A percentile compares a stretch with the other conserved stretches of the same genome.
Conservation (phyloP, 2,797 vertebrate genomes). For the Gambelia wislizenii region DNA sequence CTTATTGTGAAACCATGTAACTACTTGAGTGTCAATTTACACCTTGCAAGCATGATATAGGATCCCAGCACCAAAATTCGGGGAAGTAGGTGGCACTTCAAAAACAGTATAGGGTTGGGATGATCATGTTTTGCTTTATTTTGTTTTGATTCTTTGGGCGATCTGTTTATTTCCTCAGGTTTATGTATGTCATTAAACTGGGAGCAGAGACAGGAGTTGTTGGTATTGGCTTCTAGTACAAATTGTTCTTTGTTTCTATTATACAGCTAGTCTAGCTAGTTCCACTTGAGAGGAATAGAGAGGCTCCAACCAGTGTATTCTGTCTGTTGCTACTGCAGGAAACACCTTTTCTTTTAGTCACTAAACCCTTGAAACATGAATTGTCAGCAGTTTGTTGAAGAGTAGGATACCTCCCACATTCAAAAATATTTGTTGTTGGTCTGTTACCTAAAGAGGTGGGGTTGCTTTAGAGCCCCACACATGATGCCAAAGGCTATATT, state of each 20-base stretch:
- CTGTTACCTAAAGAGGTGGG: too few relatives aligned
- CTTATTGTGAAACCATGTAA: too few relatives aligned
- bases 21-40: too few relatives aligned
- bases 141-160: not conserved
- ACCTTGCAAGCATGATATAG: too few relatives aligned
- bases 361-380: not conserved
- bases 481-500: too few relatives aligned
- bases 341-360: slow-evolving; percentile 10
- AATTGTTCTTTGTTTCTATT: slow-evolving; percentile 21
- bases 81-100: too few relatives aligned
- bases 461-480: too few relatives aligned
- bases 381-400: not conserved
- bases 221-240: not conserved
- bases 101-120: too few relatives aligned
- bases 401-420: not conserved
- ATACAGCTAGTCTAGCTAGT: not conserved
- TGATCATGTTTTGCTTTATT: not conserved
- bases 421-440: not conserved
- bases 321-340: slow-evolving; percentile 9
- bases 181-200: not conserved
- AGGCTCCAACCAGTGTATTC: not conserved
- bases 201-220: not conserved
- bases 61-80: too few relatives aligned
- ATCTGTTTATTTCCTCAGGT: not conserved
- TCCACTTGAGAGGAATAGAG: slow-evolving; percentile 15